A percentile compares a stretch with the other conserved stretches of the same genome.
These are phyloP conservation scores for Halcyon badia DNA, from an alignment of 2,797 vertebrate genomes.

Conservation along the genomic window DNA sequence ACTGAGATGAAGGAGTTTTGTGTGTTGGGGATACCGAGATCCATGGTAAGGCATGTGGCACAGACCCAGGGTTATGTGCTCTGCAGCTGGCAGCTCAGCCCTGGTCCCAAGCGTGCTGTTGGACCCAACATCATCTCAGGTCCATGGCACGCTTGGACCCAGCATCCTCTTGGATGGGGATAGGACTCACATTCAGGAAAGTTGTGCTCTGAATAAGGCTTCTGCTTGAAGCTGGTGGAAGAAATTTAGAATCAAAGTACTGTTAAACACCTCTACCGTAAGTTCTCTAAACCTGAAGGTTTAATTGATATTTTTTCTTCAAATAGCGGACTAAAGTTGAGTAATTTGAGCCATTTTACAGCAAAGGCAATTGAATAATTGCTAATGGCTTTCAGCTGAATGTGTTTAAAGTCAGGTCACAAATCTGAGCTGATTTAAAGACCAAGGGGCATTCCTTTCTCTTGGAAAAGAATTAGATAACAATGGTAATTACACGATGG, in stretches of 20 bases:
- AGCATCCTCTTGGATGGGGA: background rate
- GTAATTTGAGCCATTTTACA: slow-evolving; percentile 64
- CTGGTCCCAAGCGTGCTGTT: fast-evolving
- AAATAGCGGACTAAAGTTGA: background rate
- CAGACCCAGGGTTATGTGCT: fast-evolving
- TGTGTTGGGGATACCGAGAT: fast-evolving
- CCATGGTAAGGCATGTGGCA: fast-evolving
- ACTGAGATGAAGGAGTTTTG: background rate
- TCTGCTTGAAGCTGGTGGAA: background rate
- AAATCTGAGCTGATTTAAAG: slow-evolving; percentile 51
- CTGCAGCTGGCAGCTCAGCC: background rate
- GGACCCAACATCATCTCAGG: background rate
- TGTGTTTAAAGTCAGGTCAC: slow-evolving; percentile 55
- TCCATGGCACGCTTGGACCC: background rate
- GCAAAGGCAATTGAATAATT: slow-evolving; percentile 58
- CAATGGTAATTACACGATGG: slow-evolving; percentile 18
- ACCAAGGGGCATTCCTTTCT: slow-evolving; percentile 30
- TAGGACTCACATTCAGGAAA: fast-evolving
- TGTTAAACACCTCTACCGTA: background rate
- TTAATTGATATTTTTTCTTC: slow-evolving; percentile 68
- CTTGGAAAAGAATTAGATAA: slow-evolving; percentile 25
- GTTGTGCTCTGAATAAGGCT: background rate
- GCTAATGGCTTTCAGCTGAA: slow-evolving; percentile 73
- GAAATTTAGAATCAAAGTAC: slow-evolving; percentile 19
- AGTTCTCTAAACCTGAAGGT: slow-evolving; percentile 22